Evolutionary conservation across 2,113 vertebrate species (phyloP).

Genomic region (Phyllostomus hastatus): DNA sequence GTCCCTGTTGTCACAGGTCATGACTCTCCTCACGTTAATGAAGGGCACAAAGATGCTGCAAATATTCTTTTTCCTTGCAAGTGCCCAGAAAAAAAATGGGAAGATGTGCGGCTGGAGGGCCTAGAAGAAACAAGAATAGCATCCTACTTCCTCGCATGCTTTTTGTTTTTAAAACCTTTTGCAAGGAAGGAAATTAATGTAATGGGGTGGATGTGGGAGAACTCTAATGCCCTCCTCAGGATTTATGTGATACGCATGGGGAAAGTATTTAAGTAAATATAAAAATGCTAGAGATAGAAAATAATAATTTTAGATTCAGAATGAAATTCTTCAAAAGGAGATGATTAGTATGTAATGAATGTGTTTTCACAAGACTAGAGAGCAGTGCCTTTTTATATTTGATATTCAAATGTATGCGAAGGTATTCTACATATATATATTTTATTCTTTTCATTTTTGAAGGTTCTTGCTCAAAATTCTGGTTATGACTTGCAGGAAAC

Average conservation of each 20-base stretch:
- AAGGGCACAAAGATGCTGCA: background rate
- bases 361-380: constrained; percentile 24
- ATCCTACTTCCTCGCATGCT: background rate
- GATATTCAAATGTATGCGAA: background rate
- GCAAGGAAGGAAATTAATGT: background rate
- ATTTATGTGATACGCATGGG: background rate
- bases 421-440: background rate
- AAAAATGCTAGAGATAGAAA: background rate
- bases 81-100: background rate
- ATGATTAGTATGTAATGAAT: background rate
- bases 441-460: constrained; percentile 25
- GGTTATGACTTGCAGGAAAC: constrained; percentile 95
- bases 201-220: background rate
- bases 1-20: background rate
- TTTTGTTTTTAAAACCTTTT: background rate
- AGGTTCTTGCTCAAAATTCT: constrained; percentile 96
- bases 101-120: background rate
- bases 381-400: background rate
- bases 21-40: background rate
- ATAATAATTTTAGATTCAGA: constrained; percentile 8
- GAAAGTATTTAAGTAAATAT: constrained; percentile 7
- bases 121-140: background rate
- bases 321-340: constrained; percentile 40
- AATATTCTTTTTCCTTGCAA: background rate
- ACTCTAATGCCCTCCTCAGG: background rate